These are phyloP conservation scores for Aphelenchoides avenae DNA, from an alignment of 1,140 invertebrate species.

Conservation along the genomic window DNA sequence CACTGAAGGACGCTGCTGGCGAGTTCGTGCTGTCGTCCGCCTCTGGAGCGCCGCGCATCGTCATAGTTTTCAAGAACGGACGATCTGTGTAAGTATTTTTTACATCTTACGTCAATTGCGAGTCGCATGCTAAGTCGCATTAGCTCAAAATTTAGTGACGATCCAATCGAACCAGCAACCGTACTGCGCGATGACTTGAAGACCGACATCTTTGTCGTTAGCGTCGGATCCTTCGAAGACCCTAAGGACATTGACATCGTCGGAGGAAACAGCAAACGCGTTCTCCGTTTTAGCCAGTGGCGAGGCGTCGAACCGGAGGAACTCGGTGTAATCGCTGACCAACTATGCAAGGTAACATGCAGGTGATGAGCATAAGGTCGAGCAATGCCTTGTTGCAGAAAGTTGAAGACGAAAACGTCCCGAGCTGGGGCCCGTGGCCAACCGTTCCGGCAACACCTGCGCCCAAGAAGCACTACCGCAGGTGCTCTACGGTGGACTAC, in stretches of 20 bases:
- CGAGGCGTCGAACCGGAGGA: constrained; percentile 41
- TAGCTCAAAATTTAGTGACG: constrained; percentile 27
- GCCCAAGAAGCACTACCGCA: background rate
- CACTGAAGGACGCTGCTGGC: constrained; percentile 47
- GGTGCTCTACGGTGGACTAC: constrained; percentile 39
- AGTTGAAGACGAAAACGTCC: constrained; percentile 9
- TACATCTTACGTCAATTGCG: background rate
- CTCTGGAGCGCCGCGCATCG: constrained; percentile 33
- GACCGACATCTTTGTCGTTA: constrained; percentile 53
- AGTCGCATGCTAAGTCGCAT: background rate
- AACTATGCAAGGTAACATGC: constrained; percentile 46
- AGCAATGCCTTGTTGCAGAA: too few species aligned
- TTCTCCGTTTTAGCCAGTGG: constrained; percentile 48
- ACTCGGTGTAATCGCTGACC: constrained; percentile 50
- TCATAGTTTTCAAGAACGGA: constrained; percentile 57
- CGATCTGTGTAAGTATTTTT: constrained; percentile 20
- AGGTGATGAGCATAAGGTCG: too few species aligned
- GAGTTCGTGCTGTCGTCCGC: constrained; percentile 51
- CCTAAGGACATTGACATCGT: constrained; percentile 31
- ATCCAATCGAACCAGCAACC: constrained; percentile 29
- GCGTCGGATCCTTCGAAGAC: constrained; percentile 25
- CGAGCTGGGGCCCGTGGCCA: background rate
- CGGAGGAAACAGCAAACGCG: constrained; percentile 24
- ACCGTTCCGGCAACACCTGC: constrained; percentile 1
- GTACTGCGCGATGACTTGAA: constrained; percentile 37